Evolutionary conservation across 2,113 vertebrate species (phyloP).

Genomic region (Ranitomeya imitator): DNA sequence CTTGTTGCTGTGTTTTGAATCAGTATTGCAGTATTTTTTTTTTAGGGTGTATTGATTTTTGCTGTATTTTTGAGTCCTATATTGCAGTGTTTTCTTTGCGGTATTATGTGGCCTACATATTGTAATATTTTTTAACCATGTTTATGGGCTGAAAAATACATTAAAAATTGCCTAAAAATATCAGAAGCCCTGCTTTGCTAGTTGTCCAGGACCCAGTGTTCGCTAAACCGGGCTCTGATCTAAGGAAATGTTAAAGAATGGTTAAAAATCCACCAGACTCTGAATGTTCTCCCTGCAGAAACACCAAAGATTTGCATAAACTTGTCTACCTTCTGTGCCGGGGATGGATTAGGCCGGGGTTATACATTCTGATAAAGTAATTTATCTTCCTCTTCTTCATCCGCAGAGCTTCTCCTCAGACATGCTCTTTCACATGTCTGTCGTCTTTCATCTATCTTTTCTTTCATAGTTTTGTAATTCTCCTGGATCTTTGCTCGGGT

Average conservation of each 20-base stretch:
- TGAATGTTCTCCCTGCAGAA: neutral
- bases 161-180: neutral
- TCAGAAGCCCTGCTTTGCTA: neutral
- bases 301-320: constrained; percentile 3
- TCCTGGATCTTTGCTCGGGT: constrained; percentile 27
- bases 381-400: constrained; percentile 40
- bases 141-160: neutral
- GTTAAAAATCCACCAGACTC: neutral
- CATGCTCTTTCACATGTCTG: constrained; percentile 43
- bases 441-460: constrained; percentile 48
- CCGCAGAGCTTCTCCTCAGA: constrained; percentile 25
- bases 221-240: neutral
- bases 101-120: neutral
- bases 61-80: neutral
- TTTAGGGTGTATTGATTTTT: neutral
- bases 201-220: neutral
- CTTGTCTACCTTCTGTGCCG: constrained; percentile 23
- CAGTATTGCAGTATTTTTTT: neutral
- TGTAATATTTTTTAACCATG: neutral
- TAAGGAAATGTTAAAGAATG: neutral
- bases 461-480: constrained; percentile 52
- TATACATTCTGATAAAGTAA: constrained; percentile 44
- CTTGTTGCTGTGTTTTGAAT: neutral
- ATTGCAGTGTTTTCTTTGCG: neutral
- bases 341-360: constrained; percentile 44